phyloP scores from a whole-genome alignment of 2,113 vertebrate species.

The Protomyctophum bolini region DNA sequence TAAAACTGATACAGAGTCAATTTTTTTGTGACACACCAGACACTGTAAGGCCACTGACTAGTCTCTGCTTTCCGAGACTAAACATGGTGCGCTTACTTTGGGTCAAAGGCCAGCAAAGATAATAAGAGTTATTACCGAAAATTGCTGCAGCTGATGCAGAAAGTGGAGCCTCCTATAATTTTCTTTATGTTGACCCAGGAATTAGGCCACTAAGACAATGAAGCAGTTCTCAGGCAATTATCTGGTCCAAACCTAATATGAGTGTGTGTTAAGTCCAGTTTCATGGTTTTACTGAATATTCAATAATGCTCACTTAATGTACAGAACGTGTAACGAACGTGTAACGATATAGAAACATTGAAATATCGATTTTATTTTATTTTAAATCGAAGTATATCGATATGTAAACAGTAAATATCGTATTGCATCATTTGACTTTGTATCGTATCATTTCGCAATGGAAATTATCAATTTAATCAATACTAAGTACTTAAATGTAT shows the following conservation, averaged over 20 bases:
- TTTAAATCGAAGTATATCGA: no score
- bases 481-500: no score
- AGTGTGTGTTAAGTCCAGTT: neutral
- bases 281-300: constrained; percentile 24
- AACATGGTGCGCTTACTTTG: constrained; percentile 29
- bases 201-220: constrained; percentile 27
- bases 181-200: constrained; percentile 53
- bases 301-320: no score
- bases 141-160: constrained; percentile 60
- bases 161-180: constrained; percentile 62
- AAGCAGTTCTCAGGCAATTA: constrained; percentile 8
- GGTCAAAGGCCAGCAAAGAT: constrained; percentile 50
- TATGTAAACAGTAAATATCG: no score
- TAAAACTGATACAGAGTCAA: neutral
- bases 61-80: constrained; percentile 26
- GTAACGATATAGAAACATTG: no score
- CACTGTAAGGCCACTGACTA: constrained; percentile 26
- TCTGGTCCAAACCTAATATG: constrained; percentile 33
- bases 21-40: constrained; percentile 32
- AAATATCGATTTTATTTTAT: no score
- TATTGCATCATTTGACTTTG: no score
- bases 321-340: no score
- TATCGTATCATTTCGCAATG: no score
- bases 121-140: constrained; percentile 73
- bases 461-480: no score